Percentiles rank a stretch among this genome's conserved stretches.
Conservation (phyloP, 2,113 vertebrate species). For the Heptranchias perlo region DNA sequence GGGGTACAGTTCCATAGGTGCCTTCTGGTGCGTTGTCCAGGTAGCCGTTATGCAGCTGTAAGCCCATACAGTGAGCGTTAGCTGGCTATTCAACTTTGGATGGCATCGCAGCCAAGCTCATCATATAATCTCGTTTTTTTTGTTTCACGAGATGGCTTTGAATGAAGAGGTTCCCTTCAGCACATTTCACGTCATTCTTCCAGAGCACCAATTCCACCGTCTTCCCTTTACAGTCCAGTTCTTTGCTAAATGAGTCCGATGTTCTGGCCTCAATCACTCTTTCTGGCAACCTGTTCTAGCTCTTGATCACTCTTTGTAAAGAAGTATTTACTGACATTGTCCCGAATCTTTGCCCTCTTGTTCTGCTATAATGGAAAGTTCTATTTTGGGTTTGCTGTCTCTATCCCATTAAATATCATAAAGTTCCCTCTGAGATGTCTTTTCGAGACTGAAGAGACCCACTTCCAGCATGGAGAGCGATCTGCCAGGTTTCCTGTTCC, state of each 20-base stretch:
- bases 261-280: neutral
- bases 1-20: neutral
- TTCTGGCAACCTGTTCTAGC: neutral
- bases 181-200: neutral
- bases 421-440: neutral
- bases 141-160: neutral
- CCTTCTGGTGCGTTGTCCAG: neutral
- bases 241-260: neutral
- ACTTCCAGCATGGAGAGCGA: neutral
- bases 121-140: neutral
- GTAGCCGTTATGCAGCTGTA: neutral
- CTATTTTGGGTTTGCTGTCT: neutral
- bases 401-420: neutral
- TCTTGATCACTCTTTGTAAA: neutral
- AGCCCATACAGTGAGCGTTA: neutral
- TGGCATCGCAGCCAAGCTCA: neutral
- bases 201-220: neutral
- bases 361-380: neutral
- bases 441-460: neutral
- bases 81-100: neutral
- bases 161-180: neutral
- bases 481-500: neutral
- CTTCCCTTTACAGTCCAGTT: neutral
- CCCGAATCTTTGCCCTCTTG: neutral
- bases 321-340: neutral